Evolutionary conservation across 2,888 invertebrate species (phyloP).

Genomic region (Ectemnius continuus): DNA sequence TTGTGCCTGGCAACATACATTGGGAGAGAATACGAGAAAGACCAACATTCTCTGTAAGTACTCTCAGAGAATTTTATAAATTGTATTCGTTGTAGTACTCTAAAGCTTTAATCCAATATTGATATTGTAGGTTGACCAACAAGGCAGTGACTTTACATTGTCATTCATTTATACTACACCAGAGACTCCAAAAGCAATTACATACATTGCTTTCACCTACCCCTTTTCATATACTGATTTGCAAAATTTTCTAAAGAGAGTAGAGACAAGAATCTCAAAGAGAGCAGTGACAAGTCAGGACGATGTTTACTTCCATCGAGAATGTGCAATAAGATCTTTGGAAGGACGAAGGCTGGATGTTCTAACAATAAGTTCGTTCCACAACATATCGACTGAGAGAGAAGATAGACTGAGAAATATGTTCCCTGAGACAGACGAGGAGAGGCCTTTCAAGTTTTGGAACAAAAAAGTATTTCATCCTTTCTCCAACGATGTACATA

Average conservation of each 20-base stretch:
- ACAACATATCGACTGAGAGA: constrained; percentile 85
- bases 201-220: constrained; percentile 94
- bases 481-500: background rate
- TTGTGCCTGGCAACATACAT: constrained; percentile 86
- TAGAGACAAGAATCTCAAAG: constrained; percentile 82
- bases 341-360: constrained; percentile 89
- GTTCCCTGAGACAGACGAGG: constrained; percentile 84
- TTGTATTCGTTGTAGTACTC: background rate
- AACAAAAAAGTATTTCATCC: constrained; percentile 84
- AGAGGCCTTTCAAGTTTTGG: constrained; percentile 86
- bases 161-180: constrained; percentile 86
- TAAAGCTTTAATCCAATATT: background rate
- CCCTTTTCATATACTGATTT: constrained; percentile 92
- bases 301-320: constrained; percentile 91
- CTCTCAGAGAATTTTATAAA: background rate
- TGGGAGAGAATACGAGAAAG: constrained; percentile 92
- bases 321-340: constrained; percentile 87
- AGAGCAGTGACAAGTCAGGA: constrained; percentile 76
- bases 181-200: constrained; percentile 85
- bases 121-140: constrained; percentile 81
- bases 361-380: constrained; percentile 89
- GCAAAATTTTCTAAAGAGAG: constrained; percentile 84
- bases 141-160: constrained; percentile 85
- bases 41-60: constrained; percentile 86
- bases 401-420: constrained; percentile 86